phyloP scores from a whole-genome alignment of 1,140 invertebrate species.

The Calephelis nemesis region DNA sequence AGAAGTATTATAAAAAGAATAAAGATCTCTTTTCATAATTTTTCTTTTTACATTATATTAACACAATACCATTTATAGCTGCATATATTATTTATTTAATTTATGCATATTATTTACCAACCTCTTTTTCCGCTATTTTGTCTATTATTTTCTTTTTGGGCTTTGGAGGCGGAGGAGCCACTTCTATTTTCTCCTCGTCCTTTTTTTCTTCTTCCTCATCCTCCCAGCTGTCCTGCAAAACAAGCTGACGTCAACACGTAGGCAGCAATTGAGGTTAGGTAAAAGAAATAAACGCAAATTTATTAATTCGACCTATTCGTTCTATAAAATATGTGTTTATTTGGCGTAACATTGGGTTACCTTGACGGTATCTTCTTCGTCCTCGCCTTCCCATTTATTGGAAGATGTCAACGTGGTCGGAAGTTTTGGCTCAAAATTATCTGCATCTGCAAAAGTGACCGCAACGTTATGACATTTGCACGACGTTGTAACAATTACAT shows the following conservation, averaged over 20 bases:
- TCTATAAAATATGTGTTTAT: background rate
- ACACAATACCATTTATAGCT: too few relatives aligned
- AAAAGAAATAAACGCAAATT: slow-evolving; percentile 21
- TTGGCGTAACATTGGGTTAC: slow-evolving; percentile 78
- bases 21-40: too few relatives aligned
- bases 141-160: slow-evolving; percentile 86
- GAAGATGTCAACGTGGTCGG: slow-evolving; percentile 74
- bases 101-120: slow-evolving; percentile 41
- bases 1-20: too few relatives aligned
- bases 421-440: slow-evolving; percentile 77
- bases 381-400: slow-evolving; percentile 94
- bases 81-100: too few relatives aligned
- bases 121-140: slow-evolving; percentile 89
- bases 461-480: slow-evolving; percentile 37
- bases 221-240: slow-evolving; percentile 90
- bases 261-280: slow-evolving; percentile 64
- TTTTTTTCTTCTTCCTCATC: slow-evolving; percentile 89
- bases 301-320: background rate
- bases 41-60: too few relatives aligned
- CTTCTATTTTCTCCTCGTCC: slow-evolving; percentile 80
- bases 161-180: slow-evolving; percentile 63
- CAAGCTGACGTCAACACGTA: slow-evolving; percentile 66
- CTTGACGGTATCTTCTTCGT: slow-evolving; percentile 92
- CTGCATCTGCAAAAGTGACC: slow-evolving; percentile 68
- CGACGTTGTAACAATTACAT: slow-evolving; percentile 32